Base-by-base conservation (phyloP, 2,113 vertebrate genomes). In the Odontophorus gujanensis region DNA sequence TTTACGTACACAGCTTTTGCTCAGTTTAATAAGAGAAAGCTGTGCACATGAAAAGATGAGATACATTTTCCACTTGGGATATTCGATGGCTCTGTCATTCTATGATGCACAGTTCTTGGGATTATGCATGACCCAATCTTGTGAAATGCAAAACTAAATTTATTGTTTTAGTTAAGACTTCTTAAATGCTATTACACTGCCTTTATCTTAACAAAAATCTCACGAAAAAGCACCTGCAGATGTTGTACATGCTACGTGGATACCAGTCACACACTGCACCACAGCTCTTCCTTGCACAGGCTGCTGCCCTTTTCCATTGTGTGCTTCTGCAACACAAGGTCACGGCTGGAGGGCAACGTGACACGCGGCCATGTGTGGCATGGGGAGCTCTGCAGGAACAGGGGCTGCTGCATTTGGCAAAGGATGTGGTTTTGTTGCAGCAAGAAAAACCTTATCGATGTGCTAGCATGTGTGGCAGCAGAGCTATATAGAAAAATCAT, bases 361-460 rank as follows among this genome's bases (percentile, higher is more conserved):
- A 79, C 81, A 69, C 82, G 26, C 0, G 0, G 45, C 17, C 58
- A 24, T 22, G 7, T 0, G 1, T 2, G 2, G 7, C 66, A 74
- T 61, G 45, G 51, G 9, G 48, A 51, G 34, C 78, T 79, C 67
- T 67, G 71, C 58, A 63, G 16, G 81, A 69, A 26, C 40, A 73
- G 17, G 45, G 50, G 42, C 48, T 3, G 0, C 16, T 58, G 63
- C 63, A 81, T 79, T 91, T 22, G 51, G 75, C 58, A 89, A 93
- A 80, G 36, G 53, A 69, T 53, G 32, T 79, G 59, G 21, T 81
- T 89, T 47, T 45, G 47, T 59, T 91, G 72, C 71, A 69, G 36
- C 57, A 36, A 73, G 87, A 91, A 89, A 91, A 48, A 58, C n/a
- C 32, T 87, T 58, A 51, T 72, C 48, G 50, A 34, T 10, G 19